Evolutionary conservation across 2,797 vertebrate genomes (phyloP), one percentile per base, ranked within the genome.

Genomic region (Antennarius maculatus): DNA sequence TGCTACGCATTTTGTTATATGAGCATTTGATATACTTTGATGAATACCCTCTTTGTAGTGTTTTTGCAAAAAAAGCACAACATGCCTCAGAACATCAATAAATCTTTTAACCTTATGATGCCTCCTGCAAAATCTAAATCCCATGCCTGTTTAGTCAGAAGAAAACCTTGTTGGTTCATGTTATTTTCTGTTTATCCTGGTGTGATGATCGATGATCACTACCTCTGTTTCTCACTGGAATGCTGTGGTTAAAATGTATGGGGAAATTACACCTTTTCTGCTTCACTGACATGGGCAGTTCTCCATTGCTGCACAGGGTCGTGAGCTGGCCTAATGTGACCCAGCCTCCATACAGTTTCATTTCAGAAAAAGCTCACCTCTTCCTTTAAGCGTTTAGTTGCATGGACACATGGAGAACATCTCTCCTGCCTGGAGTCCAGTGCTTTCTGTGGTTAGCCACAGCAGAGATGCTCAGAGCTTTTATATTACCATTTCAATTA

Each of bases 401-500:
- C 76, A 67, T 15, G 76, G 17, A 17, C 42, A 71, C 61, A 60
- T 49, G 15, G 39, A 65, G 59, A 62, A 55, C 17, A 48, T 71
- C 29, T 61, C 54, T 47, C 54, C 72, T 59, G 67, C 61, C 43
- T 65, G 39, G 67, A 73, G 61, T 51, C 18, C 65, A 28, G 47
- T 47, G 46, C 66, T 59, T 66, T 83, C 72, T 83, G 71, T 71
- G 76, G 67, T 80, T 51, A 74, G 76, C 74, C 70, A 87, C 85
- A 79, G 78, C 53, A 76, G 58, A 77, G 61, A 76, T 79, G 71
- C 72, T 71, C 47, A 37, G 56, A 82, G 83, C 74, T 81, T 83
- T 85, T 88, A 84, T 82, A 79, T 71, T 78, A 82, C 70, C 73
- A 43, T 71, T 71, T 79, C 83, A 81, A 78, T 81, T 79, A 87